Percentiles rank a stretch among this genome's conserved stretches.
These are phyloP conservation scores for Tiphia femorata DNA, from an alignment of 2,888 invertebrate genomes.

Conservation along the genomic window DNA sequence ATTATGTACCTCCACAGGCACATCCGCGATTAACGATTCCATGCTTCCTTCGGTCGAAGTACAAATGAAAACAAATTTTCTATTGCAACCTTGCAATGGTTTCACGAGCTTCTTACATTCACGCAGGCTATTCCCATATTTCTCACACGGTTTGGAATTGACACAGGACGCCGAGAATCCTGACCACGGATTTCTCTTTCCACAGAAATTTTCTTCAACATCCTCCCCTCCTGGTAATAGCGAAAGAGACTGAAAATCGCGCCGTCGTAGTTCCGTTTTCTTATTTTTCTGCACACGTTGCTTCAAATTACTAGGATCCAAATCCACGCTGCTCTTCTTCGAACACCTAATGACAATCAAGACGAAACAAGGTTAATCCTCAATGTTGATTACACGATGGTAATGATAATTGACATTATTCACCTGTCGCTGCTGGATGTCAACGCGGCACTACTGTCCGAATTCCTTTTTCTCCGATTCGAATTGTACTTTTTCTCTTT, in stretches of 20 bases:
- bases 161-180: too few relatives aligned
- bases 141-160: too few relatives aligned
- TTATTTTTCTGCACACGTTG: slow-evolving; percentile 25
- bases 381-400: too few relatives aligned
- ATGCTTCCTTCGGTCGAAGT: slow-evolving; percentile 27
- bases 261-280: slow-evolving; percentile 18
- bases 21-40: too few relatives aligned
- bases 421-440: too few relatives aligned
- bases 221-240: neutral
- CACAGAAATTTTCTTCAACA: neutral
- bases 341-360: neutral
- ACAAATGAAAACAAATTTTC: slow-evolving; percentile 22
- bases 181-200: too few relatives aligned
- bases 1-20: too few relatives aligned
- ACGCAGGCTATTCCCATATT: slow-evolving; percentile 25
- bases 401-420: too few relatives aligned
- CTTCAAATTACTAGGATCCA: slow-evolving; percentile 7
- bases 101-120: slow-evolving; percentile 39
- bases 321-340: neutral
- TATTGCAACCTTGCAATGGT: slow-evolving; percentile 32
- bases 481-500: too few relatives aligned
- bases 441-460: too few relatives aligned
- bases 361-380: too few relatives aligned
- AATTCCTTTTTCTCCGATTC: too few relatives aligned
- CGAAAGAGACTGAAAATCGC: slow-evolving; percentile 8